These are phyloP conservation scores for Acromyrmex charruanus DNA, from an alignment of 1,140 invertebrate species.

Conservation along the genomic window DNA sequence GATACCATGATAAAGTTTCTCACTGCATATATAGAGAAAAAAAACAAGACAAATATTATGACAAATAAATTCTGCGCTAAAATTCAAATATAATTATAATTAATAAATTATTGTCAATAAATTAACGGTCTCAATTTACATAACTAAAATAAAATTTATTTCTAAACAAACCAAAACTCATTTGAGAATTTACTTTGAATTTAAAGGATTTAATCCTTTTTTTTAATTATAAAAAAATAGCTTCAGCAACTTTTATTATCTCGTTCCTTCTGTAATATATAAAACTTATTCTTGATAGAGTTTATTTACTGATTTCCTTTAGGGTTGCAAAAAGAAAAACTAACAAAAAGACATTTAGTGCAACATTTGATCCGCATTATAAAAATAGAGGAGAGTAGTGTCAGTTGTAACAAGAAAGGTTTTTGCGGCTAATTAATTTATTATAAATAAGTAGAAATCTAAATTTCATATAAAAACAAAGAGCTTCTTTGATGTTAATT, in stretches of 20 bases:
- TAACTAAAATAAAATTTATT: not conserved
- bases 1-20: not conserved
- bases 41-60: too few species aligned
- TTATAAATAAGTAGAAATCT: too few species aligned
- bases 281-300: not conserved
- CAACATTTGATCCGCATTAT: too few species aligned
- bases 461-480: too few species aligned
- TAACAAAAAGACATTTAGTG: too few species aligned
- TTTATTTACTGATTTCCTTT: too few species aligned
- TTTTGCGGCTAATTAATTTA: too few species aligned
- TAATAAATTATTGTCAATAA: not conserved
- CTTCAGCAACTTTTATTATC: not conserved
- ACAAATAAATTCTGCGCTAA: not conserved
- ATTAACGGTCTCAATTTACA: not conserved
- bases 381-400: too few species aligned
- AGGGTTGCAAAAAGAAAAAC: too few species aligned
- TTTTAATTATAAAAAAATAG: not conserved
- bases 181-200: not conserved
- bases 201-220: not conserved
- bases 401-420: too few species aligned
- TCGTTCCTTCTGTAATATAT: not conserved
- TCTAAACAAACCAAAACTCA: not conserved
- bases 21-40: not conserved
- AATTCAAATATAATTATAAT: not conserved
- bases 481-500: too few species aligned